phyloP scores from a whole-genome alignment of 2,888 invertebrate genomes.

The Lithophane socia region DNA sequence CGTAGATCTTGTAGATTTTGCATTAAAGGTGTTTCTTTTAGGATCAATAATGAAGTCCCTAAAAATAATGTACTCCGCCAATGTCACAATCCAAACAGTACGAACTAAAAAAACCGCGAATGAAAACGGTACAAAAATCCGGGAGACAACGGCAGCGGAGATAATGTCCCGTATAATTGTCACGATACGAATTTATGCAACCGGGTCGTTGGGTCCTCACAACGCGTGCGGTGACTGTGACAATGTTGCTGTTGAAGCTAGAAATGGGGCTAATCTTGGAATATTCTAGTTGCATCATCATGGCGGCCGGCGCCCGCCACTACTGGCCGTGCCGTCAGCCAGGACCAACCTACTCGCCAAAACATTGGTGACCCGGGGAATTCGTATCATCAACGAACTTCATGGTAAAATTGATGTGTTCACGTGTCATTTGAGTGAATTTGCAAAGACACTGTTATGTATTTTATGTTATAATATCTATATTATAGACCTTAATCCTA shows the following conservation, averaged over 20 bases:
- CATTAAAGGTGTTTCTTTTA: too few species aligned
- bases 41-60: background rate
- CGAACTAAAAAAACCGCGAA: slow-evolving; percentile 40
- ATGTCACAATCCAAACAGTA: slow-evolving; percentile 12
- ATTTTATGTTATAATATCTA: too few species aligned
- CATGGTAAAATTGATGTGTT: too few species aligned
- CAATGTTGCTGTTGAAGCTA: slow-evolving; percentile 36
- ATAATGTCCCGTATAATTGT: slow-evolving; percentile 75
- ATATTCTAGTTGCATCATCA: slow-evolving; percentile 18
- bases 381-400: too few species aligned
- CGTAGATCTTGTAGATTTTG: too few species aligned
- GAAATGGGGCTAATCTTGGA: background rate
- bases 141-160: slow-evolving; percentile 63
- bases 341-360: too few species aligned
- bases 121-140: slow-evolving; percentile 57
- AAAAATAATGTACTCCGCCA: background rate
- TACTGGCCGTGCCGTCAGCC: too few species aligned
- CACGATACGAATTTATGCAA: slow-evolving; percentile 78
- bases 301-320: background rate
- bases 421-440: too few species aligned
- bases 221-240: slow-evolving; percentile 56
- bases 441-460: too few species aligned
- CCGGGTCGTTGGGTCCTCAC: slow-evolving; percentile 67
- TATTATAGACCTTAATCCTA: too few species aligned
- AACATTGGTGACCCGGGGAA: too few species aligned